These are phyloP conservation scores for Chunga burmeisteri DNA, from an alignment of 2,113 vertebrate genomes.

Conservation along the genomic window DNA sequence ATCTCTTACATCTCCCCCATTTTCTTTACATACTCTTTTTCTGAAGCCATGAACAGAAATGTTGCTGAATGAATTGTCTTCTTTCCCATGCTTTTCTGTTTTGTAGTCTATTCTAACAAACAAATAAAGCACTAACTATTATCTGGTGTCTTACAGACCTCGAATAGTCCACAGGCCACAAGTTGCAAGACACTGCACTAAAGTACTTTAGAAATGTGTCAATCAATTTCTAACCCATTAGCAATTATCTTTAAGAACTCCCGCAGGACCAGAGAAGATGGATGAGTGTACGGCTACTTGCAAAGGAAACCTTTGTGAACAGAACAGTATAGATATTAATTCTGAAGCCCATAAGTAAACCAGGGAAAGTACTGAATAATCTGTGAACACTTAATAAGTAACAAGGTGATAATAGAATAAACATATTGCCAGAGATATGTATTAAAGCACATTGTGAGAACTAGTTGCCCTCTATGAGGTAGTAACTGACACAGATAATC, in stretches of 20 bases:
- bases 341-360: background rate
- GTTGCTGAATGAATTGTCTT: background rate
- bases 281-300: fast-evolving
- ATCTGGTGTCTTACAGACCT: background rate
- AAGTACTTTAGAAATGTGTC: background rate
- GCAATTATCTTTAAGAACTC: conserved; percentile 12
- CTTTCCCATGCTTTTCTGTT: background rate
- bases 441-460: background rate
- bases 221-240: conserved; percentile 31
- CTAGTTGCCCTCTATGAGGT: background rate
- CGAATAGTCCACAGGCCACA: background rate
- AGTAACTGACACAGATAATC: background rate
- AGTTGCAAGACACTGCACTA: background rate
- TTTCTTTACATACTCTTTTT: background rate
- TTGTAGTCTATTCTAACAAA: background rate
- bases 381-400: background rate
- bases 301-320: background rate
- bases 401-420: background rate
- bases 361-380: background rate
- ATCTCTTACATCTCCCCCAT: background rate
- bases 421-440: background rate
- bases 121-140: background rate
- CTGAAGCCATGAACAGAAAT: background rate
- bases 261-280: background rate
- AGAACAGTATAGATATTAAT: background rate